Conservation (phyloP, 2,113 vertebrate species). For the Xerus inauris region DNA sequence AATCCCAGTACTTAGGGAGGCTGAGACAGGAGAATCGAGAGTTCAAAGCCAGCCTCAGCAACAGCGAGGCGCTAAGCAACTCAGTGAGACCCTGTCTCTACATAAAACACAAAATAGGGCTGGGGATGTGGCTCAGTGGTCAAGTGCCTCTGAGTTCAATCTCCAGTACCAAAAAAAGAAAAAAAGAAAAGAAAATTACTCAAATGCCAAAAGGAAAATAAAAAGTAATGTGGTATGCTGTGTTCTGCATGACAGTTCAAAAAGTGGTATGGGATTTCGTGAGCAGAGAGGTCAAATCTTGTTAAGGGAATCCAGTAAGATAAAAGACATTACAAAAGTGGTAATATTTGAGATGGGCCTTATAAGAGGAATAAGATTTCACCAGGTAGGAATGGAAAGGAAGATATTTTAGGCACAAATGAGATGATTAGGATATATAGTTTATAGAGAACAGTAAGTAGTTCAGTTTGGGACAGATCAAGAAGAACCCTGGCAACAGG, state of each 20-base stretch:
- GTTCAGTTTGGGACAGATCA: background rate
- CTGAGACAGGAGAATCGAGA: too few species aligned
- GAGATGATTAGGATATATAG: background rate
- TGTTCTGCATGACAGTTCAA: background rate
- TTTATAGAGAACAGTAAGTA: background rate
- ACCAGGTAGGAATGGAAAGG: background rate
- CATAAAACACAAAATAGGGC: too few species aligned
- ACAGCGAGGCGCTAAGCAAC: too few species aligned
- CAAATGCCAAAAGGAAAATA: slow-evolving; percentile 9
- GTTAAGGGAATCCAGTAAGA: background rate
- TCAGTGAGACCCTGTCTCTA: too few species aligned
- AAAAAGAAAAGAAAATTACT: too few species aligned
- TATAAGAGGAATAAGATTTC: background rate
- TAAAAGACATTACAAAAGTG: background rate
- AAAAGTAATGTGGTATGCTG: background rate
- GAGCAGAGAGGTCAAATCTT: background rate
- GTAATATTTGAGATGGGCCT: background rate
- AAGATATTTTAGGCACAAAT: background rate
- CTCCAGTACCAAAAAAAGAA: too few species aligned
- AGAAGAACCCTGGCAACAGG: background rate
- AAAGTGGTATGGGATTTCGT: background rate
- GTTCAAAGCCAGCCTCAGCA: too few species aligned
- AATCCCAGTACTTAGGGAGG: too few species aligned
- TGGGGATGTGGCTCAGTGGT: too few species aligned
- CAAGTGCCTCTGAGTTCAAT: too few species aligned